Percentiles rank a stretch among this genome's conserved stretches.
Conservation (phyloP, 2,888 invertebrate species). For the Tenthredo mesomela region DNA sequence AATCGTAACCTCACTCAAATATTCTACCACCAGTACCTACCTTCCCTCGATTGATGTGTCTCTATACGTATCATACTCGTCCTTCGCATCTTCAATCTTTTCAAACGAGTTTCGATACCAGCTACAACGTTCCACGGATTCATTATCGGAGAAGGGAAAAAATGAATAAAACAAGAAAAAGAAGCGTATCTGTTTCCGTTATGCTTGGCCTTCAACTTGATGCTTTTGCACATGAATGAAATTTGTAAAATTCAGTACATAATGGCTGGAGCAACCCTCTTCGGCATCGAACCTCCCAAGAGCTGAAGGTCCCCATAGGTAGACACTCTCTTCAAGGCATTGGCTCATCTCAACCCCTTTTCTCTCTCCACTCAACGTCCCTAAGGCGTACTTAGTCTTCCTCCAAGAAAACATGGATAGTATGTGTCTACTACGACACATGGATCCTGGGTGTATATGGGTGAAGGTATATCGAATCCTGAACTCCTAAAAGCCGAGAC, state of each 20-base stretch:
- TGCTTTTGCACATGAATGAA: neutral
- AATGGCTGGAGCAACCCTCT: conserved; percentile 31
- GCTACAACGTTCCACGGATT: neutral
- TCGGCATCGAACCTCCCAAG: neutral
- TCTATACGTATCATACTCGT: neutral
- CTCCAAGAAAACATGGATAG: conserved; percentile 1
- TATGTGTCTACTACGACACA: neutral
- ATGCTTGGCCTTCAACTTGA: neutral
- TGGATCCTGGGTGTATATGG: neutral
- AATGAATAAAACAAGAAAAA: neutral
- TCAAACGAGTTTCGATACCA: neutral
- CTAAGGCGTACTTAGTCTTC: conserved; percentile 35
- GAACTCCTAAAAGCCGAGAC: neutral
- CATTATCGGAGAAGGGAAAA: neutral
- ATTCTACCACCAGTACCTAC: neutral
- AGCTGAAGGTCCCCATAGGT: conserved; percentile 1
- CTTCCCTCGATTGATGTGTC: neutral
- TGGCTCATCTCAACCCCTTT: neutral
- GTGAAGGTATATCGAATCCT: neutral
- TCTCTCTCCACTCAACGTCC: neutral
- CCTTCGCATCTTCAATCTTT: neutral
- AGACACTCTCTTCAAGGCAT: conserved; percentile 15
- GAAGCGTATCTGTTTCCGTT: neutral
- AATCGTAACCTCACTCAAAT: neutral
- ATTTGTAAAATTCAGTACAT: conserved; percentile 37